A percentile compares a stretch with the other conserved stretches of the same genome.
These are phyloP conservation scores for Acleris emargana DNA, from an alignment of 2,888 invertebrate genomes.

Conservation along the genomic window DNA sequence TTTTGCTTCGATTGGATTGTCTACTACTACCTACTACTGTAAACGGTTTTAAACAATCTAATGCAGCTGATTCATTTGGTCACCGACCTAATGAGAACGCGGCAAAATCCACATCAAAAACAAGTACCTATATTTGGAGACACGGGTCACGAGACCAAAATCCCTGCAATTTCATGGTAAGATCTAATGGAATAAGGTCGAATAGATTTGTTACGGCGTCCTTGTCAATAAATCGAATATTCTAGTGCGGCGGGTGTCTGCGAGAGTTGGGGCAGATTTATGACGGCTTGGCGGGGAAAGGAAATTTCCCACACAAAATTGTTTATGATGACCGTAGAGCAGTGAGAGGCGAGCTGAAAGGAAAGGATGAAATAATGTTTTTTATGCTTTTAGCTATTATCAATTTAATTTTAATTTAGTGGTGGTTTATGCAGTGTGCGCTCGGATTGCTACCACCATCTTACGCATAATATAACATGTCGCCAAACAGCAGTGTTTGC, in stretches of 20 bases:
- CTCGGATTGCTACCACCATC: too few species aligned
- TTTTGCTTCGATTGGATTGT: too few species aligned
- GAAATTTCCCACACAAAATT: constrained; percentile 56
- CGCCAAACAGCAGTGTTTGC: too few species aligned
- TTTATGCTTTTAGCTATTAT: background rate
- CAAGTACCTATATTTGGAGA: too few species aligned
- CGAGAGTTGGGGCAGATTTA: constrained; percentile 54
- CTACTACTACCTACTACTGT: too few species aligned
- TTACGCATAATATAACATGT: too few species aligned
- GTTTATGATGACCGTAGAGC: constrained; percentile 51
- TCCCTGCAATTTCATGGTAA: constrained; percentile 7
- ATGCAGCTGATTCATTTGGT: too few species aligned
- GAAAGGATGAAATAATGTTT: constrained; percentile 16
- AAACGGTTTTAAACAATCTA: too few species aligned
- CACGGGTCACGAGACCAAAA: background rate
- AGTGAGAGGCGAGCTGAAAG: constrained; percentile 43
- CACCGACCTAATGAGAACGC: too few species aligned
- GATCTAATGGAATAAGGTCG: constrained; percentile 5
- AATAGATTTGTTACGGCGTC: constrained; percentile 45
- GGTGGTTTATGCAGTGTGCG: too few species aligned
- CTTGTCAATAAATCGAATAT: constrained; percentile 60
- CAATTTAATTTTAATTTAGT: too few species aligned
- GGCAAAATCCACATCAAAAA: too few species aligned
- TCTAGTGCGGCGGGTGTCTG: constrained; percentile 56
- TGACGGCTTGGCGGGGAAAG: constrained; percentile 51